Percentiles rank a stretch among this genome's conserved stretches.
Evolutionary conservation across 1,140 invertebrate genomes (phyloP).

Genomic region (Propsilocerus akamusi): DNA sequence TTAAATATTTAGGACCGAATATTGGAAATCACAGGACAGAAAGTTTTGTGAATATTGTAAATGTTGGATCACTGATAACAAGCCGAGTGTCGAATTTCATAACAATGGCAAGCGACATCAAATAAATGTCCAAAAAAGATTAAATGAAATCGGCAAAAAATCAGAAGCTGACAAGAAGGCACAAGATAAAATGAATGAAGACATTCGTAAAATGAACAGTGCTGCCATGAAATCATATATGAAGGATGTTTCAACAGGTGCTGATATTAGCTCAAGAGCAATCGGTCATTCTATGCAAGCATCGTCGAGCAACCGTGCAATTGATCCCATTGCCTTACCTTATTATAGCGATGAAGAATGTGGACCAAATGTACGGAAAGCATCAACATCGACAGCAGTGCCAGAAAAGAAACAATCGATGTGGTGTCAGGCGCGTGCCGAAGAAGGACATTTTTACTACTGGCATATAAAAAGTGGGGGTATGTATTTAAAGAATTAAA

Average conservation of each 20-base stretch:
- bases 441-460: conserved; percentile 56
- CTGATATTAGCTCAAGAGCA: conserved; percentile 47
- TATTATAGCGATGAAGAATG: conserved; percentile 21
- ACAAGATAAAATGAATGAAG: conserved; percentile 52
- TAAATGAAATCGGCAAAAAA: conserved; percentile 70
- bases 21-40: conserved; percentile 89
- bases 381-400: conserved; percentile 20
- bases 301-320: conserved; percentile 1
- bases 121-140: conserved; percentile 75
- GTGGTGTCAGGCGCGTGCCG: conserved; percentile 51
- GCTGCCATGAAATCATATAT: conserved; percentile 67
- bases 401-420: conserved; percentile 14
- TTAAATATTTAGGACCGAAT: conserved; percentile 60
- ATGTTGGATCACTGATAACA: conserved; percentile 96
- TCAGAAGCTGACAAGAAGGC: conserved; percentile 60
- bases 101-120: conserved; percentile 87
- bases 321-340: conserved; percentile 20
- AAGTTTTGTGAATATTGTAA: conserved; percentile 97
- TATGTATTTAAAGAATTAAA: conserved; percentile 4
- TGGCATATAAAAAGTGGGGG: conserved; percentile 61
- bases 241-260: conserved; percentile 37
- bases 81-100: conserved; percentile 90
- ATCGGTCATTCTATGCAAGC: conserved; percentile 11
- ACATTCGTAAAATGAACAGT: conserved; percentile 78
- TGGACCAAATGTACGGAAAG: conserved; percentile 18